phyloP scores from a whole-genome alignment of 2,888 invertebrate species.

The Cephalotes varians region DNA sequence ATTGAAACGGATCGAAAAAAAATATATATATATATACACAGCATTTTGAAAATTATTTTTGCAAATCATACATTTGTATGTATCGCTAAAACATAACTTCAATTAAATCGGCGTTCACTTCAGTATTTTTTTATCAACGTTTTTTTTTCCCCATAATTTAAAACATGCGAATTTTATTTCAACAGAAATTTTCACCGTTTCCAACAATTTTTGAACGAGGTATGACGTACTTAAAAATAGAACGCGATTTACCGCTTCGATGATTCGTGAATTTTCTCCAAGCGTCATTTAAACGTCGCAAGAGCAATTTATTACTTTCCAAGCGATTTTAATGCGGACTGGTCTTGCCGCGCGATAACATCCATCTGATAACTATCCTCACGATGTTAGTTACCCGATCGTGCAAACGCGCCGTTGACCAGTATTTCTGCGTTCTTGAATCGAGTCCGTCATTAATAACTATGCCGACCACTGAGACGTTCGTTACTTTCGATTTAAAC shows the following conservation, averaged over 20 bases:
- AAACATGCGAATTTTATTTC: not conserved
- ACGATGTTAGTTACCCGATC: slow-evolving; percentile 52
- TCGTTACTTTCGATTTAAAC: slow-evolving; percentile 57
- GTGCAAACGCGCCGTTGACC: slow-evolving; percentile 57
- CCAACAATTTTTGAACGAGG: not conserved
- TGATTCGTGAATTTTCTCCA: slow-evolving; percentile 20
- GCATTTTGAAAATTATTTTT: not conserved
- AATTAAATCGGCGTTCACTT: not conserved
- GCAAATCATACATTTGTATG: not conserved
- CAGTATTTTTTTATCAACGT: not conserved
- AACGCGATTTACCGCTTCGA: not conserved
- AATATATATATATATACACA: no score
- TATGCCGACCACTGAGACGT: slow-evolving; percentile 40
- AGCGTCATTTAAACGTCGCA: not conserved
- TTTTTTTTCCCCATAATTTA: not conserved
- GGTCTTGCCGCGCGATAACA: slow-evolving; percentile 53
- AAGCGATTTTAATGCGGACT: slow-evolving; percentile 39
- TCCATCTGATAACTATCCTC: slow-evolving; percentile 48
- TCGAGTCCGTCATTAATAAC: slow-evolving; percentile 70
- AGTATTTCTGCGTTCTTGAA: slow-evolving; percentile 49
- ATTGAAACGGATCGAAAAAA: not conserved
- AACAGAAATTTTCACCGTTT: not conserved
- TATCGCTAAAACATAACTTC: not conserved
- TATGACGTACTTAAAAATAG: not conserved
- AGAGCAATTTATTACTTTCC: slow-evolving; percentile 54